phyloP scores from a whole-genome alignment of 2,797 vertebrate species.

The Artibeus lituratus region DNA sequence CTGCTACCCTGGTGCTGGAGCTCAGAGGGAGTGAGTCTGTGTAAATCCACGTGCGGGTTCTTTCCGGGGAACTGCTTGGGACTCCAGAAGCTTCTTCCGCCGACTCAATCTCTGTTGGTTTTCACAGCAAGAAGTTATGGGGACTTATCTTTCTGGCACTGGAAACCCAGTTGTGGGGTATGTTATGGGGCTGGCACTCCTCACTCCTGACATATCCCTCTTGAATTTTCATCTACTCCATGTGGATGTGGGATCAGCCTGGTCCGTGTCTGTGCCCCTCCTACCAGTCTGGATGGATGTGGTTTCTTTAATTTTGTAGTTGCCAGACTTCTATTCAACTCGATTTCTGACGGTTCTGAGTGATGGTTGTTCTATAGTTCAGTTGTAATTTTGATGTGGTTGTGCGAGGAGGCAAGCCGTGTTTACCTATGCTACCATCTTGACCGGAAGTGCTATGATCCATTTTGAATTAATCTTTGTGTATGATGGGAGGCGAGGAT shows the following conservation, averaged over 20 bases:
- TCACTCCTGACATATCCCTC: neutral
- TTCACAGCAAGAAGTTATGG: neutral
- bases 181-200: neutral
- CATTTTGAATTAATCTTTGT: neutral
- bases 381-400: neutral
- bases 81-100: neutral
- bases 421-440: neutral
- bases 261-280: neutral
- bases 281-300: neutral
- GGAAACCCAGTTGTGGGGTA: neutral
- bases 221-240: neutral
- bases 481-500: neutral
- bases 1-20: neutral
- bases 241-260: neutral
- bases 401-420: neutral
- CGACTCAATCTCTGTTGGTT: neutral
- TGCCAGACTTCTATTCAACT: neutral
- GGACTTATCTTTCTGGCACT: neutral
- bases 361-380: neutral
- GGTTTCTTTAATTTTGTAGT: neutral
- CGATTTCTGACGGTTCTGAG: neutral
- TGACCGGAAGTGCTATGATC: neutral
- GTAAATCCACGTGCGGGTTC: neutral
- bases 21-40: neutral
- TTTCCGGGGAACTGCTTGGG: neutral